Conservation (phyloP, 2,888 invertebrate genomes). For the Drosophila seclusa region DNA sequence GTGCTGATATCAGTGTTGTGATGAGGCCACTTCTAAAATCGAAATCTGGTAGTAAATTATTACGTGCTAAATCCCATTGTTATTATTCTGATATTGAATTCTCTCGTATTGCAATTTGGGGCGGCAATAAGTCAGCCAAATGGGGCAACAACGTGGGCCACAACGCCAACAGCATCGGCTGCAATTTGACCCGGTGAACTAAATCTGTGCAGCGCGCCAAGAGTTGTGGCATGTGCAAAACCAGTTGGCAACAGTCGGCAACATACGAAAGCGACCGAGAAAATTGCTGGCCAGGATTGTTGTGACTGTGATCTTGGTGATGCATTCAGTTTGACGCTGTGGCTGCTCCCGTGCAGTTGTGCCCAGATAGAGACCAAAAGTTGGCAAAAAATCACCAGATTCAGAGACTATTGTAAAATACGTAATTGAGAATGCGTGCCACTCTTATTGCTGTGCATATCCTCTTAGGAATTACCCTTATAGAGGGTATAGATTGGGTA, state of each 20-base stretch:
- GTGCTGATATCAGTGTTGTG: conserved; percentile 23
- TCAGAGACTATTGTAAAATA: neutral
- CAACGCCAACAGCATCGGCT: conserved; percentile 12
- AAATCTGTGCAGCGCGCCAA: conserved; percentile 52
- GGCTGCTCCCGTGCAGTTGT: conserved; percentile 73
- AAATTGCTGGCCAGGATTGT: conserved; percentile 53
- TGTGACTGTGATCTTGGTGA: conserved; percentile 41
- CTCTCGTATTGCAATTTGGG: conserved; percentile 21
- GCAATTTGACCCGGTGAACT: conserved; percentile 70
- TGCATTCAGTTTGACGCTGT: conserved; percentile 70
- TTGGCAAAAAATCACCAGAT: conserved; percentile 11
- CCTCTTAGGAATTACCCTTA: conserved; percentile 57
- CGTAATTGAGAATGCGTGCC: conserved; percentile 45
- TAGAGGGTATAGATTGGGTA: conserved; percentile 43
- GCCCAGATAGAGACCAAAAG: conserved; percentile 36
- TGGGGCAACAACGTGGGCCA: conserved; percentile 42
- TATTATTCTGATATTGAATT: conserved; percentile 32
- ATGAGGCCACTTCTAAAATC: conserved; percentile 29
- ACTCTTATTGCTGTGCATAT: conserved; percentile 39
- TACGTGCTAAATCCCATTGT: conserved; percentile 37
- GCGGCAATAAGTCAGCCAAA: conserved; percentile 56
- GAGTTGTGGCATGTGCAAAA: conserved; percentile 49
- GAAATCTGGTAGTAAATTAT: conserved; percentile 2
- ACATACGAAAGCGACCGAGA: conserved; percentile 48
- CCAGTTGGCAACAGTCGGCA: conserved; percentile 55